Conservation (phyloP, 2,888 invertebrate species). For the Andrena fulva region DNA sequence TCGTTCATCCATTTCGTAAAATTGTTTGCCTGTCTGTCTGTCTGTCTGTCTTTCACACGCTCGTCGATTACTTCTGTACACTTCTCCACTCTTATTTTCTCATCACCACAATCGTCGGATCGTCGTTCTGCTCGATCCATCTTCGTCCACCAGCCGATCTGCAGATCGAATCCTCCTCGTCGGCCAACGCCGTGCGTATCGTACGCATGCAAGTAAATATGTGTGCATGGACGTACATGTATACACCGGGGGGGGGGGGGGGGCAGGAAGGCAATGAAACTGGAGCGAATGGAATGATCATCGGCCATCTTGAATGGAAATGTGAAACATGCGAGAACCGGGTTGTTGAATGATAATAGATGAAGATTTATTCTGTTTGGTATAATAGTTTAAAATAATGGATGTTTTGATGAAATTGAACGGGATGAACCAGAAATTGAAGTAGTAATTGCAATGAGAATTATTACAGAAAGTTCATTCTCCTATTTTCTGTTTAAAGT, state of each 20-base stretch:
- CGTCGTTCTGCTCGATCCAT: slow-evolving; percentile 52
- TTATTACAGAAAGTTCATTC: background rate
- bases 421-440: background rate
- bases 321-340: background rate
- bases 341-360: no score
- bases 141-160: slow-evolving; percentile 52
- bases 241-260: slow-evolving; percentile 45
- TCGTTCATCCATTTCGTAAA: slow-evolving; percentile 44
- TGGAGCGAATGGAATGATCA: background rate
- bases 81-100: slow-evolving; percentile 57
- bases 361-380: no score
- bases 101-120: slow-evolving; percentile 58
- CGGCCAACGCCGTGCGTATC: slow-evolving; percentile 60
- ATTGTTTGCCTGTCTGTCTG: slow-evolving; percentile 53
- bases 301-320: background rate
- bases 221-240: slow-evolving; percentile 54
- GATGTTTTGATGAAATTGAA: background rate
- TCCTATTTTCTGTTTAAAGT: background rate
- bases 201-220: slow-evolving; percentile 62
- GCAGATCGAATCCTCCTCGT: slow-evolving; percentile 51
- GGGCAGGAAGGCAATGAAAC: background rate
- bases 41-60: slow-evolving; percentile 43
- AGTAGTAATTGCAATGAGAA: background rate
- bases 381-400: background rate
- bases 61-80: slow-evolving; percentile 46